Evolutionary conservation across 2,797 vertebrate species (phyloP).

Genomic region (Anabacerthia variegaticeps): DNA sequence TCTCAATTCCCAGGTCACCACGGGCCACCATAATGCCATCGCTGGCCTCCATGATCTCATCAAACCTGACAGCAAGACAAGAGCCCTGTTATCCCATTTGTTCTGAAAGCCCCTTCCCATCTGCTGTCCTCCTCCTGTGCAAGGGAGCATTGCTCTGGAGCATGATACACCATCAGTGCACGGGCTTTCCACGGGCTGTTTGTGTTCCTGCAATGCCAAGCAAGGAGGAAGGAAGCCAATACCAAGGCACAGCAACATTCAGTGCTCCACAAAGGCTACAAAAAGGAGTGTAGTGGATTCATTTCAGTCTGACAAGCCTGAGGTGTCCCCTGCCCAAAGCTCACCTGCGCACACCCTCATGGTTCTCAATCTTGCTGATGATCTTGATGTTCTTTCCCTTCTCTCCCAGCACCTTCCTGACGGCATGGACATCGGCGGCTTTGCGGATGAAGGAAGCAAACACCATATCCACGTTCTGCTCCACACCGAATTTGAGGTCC

Average conservation of each 20-base stretch:
- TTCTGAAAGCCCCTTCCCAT: background rate
- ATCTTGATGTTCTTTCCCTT: slow-evolving; percentile 98
- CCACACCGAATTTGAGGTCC: slow-evolving; percentile 92
- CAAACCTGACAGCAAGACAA: slow-evolving; percentile 81
- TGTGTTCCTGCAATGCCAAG: background rate
- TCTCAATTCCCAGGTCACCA: slow-evolving; percentile 96
- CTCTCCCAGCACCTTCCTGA: slow-evolving; percentile 91
- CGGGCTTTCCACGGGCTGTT: fast-evolving
- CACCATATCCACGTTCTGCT: slow-evolving; percentile 95
- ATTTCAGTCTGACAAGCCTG: background rate
- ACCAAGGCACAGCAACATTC: background rate
- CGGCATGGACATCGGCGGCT: slow-evolving; percentile 90
- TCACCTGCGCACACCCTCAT: slow-evolving; percentile 95
- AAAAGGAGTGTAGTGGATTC: fast-evolving
- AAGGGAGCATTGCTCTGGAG: background rate
- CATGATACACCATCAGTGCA: fast-evolving
- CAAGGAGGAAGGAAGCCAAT: background rate
- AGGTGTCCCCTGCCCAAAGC: background rate
- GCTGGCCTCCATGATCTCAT: slow-evolving; percentile 97
- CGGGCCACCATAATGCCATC: slow-evolving; percentile 99
- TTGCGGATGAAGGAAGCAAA: slow-evolving; percentile 99
- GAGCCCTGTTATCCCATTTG: background rate
- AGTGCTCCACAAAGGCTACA: background rate
- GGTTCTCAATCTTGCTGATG: slow-evolving; percentile 99
- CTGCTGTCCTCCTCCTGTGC: background rate